These are phyloP conservation scores for Sitta carolinensis DNA, from an alignment of 2,797 vertebrate species.

Conservation along the genomic window DNA sequence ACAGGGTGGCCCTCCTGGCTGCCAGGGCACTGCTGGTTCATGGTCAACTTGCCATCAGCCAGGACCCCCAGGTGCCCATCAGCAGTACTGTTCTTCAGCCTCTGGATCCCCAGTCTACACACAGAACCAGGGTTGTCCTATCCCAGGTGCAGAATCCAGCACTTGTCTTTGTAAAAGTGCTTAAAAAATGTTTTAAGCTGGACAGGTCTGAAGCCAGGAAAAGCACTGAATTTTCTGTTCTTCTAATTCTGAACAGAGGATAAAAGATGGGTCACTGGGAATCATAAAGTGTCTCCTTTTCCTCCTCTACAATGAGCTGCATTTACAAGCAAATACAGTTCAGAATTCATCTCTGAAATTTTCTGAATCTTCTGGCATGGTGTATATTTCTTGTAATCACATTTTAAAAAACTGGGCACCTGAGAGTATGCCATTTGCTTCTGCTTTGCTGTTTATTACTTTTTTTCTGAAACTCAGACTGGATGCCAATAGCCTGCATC, in stretches of 20 bases:
- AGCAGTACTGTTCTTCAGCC: background rate
- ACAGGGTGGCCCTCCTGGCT: background rate
- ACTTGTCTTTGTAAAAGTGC: background rate
- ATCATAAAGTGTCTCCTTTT: background rate
- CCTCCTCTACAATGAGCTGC: background rate
- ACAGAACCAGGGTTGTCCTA: background rate
- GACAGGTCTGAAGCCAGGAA: background rate
- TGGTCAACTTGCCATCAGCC: rapidly evolving
- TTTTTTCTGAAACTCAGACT: background rate
- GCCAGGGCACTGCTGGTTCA: background rate
- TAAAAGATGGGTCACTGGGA: background rate
- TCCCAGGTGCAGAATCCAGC: background rate
- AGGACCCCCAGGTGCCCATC: background rate
- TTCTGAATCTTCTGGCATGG: background rate
- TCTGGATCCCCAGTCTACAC: background rate
- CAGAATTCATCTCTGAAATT: background rate
- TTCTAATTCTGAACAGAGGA: background rate
- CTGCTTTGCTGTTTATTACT: background rate
- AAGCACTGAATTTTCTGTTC: background rate
- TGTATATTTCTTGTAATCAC: background rate
- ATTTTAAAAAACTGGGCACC: background rate
- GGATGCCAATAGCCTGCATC: background rate
- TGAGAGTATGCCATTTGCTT: background rate
- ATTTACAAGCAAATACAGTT: background rate
- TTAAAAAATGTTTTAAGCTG: background rate